These are phyloP conservation scores for Chaitophorus viminalis DNA, from an alignment of 2,888 invertebrate species.

Conservation along the genomic window DNA sequence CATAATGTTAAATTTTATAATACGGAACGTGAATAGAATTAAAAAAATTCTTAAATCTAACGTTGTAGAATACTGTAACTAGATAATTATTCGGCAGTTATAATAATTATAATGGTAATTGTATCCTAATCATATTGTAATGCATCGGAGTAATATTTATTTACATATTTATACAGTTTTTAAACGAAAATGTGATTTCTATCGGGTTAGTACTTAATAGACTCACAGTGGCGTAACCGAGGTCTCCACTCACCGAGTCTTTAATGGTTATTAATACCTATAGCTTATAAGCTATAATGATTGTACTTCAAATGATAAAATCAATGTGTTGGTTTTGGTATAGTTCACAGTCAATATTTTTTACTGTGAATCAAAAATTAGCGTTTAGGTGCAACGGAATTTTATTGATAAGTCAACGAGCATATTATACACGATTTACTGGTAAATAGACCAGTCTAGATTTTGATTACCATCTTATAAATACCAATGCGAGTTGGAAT, in stretches of 20 bases:
- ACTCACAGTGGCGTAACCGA: not conserved
- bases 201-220: not conserved
- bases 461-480: no score
- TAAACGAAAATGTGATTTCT: not conserved
- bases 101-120: slow-evolving; percentile 19
- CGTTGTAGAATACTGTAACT: not conserved
- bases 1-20: not conserved
- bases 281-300: no score
- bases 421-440: no score
- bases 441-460: no score
- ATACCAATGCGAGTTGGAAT: no score
- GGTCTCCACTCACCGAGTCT: not conserved
- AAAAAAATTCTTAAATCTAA: not conserved
- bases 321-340: no score
- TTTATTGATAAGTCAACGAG: no score
- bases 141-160: not conserved
- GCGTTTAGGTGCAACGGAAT: no score
- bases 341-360: no score
- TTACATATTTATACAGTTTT: not conserved
- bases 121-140: slow-evolving; percentile 15
- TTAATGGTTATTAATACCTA: no score
- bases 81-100: slow-evolving; percentile 1
- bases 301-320: no score
- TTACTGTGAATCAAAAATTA: no score
- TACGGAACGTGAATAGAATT: slow-evolving; percentile 6